Evolutionary conservation across 2,797 vertebrate genomes (phyloP).

Genomic region (Otolemur crassicaudatus): DNA sequence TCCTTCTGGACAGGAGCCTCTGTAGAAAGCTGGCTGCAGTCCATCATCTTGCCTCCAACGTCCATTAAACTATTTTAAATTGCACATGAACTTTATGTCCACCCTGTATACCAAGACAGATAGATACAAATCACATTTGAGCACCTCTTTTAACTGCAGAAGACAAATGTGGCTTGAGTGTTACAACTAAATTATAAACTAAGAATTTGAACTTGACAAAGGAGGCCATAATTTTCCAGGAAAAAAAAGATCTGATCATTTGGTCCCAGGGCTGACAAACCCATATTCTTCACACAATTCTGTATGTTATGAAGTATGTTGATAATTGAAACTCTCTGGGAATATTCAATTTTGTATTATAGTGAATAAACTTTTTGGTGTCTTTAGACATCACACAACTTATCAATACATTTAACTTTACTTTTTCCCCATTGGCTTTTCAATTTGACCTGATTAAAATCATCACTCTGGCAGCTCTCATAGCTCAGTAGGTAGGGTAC

Average conservation of each 20-base stretch:
- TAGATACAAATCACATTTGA: no score
- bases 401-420: neutral
- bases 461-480: no score
- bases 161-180: no score
- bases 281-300: neutral
- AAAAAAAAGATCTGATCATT: neutral
- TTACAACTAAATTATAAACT: no score
- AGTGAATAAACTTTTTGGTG: neutral
- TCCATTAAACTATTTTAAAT: no score
- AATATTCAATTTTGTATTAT: neutral
- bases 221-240: neutral
- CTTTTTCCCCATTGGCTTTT: neutral
- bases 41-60: no score
- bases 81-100: no score
- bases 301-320: neutral
- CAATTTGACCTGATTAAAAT: neutral
- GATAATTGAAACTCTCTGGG: neutral
- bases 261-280: neutral
- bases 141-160: no score
- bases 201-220: neutral
- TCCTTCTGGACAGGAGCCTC: no score
- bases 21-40: no score
- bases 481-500: no score
- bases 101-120: no score
- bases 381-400: neutral